phyloP scores from a whole-genome alignment of 2,888 invertebrate genomes.

The Gastrophysa polygoni region DNA sequence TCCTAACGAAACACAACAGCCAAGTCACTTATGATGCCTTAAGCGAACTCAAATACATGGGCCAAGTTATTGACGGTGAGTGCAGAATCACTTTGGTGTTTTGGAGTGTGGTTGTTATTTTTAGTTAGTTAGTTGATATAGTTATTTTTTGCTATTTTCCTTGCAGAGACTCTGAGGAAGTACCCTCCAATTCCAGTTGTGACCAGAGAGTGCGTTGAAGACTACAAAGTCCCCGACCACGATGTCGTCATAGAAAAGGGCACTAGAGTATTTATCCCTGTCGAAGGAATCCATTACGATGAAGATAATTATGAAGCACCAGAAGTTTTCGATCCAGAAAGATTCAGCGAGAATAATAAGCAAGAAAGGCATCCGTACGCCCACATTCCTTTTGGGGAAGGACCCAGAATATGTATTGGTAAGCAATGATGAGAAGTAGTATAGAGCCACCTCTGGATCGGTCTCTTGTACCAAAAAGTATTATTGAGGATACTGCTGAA shows the following conservation, averaged over 20 bases:
- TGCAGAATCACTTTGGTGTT: constrained; percentile 22
- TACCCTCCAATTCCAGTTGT: constrained; percentile 32
- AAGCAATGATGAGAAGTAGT: too few relatives aligned
- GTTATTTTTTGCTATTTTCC: too few relatives aligned
- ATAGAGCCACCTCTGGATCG: too few relatives aligned
- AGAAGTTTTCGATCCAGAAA: constrained; percentile 65
- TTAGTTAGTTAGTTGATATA: not conserved
- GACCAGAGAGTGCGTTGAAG: constrained; percentile 31
- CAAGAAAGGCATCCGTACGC: constrained; percentile 34
- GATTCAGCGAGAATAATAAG: constrained; percentile 63
- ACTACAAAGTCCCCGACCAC: constrained; percentile 32
- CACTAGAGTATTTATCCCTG: constrained; percentile 14
- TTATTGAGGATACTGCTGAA: too few relatives aligned
- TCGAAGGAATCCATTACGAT: constrained; percentile 32
- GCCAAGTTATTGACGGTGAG: constrained; percentile 29
- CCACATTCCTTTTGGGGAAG: constrained; percentile 61
- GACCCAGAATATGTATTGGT: constrained; percentile 64
- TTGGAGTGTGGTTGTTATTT: not conserved
- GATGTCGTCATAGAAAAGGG: constrained; percentile 33
- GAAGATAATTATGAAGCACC: constrained; percentile 60
- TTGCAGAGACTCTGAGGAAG: constrained; percentile 38
- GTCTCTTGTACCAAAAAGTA: too few relatives aligned
- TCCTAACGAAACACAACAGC: constrained; percentile 30
- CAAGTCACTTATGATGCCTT: constrained; percentile 37
- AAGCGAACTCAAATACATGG: constrained; percentile 39